Evolutionary conservation across 2,888 invertebrate genomes (phyloP).

Genomic region (Crematogaster levior): DNA sequence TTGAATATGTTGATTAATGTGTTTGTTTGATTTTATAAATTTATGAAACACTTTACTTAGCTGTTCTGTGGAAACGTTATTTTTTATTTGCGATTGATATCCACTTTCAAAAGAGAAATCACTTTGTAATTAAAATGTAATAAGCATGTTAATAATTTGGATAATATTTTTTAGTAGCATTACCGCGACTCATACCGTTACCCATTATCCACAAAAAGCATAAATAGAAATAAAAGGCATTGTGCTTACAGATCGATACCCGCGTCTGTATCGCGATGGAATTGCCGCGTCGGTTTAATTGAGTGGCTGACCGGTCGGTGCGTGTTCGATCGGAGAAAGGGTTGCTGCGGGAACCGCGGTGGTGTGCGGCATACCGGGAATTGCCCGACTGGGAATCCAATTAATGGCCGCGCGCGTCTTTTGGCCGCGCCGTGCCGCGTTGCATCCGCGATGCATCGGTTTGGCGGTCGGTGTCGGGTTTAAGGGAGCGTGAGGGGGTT

Average conservation of each 20-base stretch:
- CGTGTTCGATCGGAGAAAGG: slow-evolving; percentile 42
- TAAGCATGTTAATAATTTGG: not conserved
- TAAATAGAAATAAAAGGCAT: not conserved
- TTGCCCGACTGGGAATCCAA: slow-evolving; percentile 78
- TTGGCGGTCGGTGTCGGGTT: slow-evolving; percentile 10
- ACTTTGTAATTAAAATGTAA: not conserved
- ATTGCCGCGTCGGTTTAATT: slow-evolving; percentile 73
- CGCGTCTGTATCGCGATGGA: slow-evolving; percentile 7
- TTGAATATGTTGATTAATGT: not conserved
- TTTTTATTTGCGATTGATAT: not conserved
- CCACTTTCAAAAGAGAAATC: not conserved
- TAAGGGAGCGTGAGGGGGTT: not conserved
- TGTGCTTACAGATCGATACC: slow-evolving; percentile 10
- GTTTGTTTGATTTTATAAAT: not conserved
- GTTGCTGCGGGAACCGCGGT: slow-evolving; percentile 56
- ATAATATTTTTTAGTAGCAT: not conserved
- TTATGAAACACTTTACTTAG: not conserved
- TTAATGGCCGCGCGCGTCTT: slow-evolving; percentile 75
- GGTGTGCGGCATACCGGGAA: slow-evolving; percentile 72
- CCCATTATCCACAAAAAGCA: not conserved
- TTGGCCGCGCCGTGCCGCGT: slow-evolving; percentile 43
- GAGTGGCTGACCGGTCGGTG: slow-evolving; percentile 66
- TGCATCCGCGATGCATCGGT: slow-evolving; percentile 40
- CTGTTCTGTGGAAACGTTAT: not conserved
- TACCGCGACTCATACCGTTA: not conserved